Conservation (phyloP, 2,113 vertebrate species). For the Bubo scandiacus region DNA sequence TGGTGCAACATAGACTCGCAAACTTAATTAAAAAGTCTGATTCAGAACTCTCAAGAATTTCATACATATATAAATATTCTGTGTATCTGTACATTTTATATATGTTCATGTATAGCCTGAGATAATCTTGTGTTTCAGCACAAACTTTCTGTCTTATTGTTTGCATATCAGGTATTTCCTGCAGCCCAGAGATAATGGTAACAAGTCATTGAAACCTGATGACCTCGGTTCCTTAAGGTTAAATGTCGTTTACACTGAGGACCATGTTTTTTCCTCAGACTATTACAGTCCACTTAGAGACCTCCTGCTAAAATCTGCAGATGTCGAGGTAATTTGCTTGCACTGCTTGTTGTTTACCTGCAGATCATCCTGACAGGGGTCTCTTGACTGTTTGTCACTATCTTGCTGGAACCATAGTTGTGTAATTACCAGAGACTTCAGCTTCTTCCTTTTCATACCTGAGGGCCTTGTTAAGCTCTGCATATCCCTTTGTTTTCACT, state of each 20-base stretch:
- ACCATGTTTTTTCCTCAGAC: conserved; percentile 94
- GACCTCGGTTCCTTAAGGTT: conserved; percentile 93
- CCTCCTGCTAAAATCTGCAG: conserved; percentile 87
- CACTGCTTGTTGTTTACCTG: neutral
- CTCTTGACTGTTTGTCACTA: neutral
- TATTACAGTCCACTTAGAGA: conserved; percentile 91
- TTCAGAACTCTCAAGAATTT: neutral
- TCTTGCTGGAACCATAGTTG: neutral
- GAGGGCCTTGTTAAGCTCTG: neutral
- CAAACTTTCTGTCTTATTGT: neutral
- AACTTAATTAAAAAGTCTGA: neutral
- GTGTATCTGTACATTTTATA: neutral
- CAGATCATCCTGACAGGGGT: neutral
- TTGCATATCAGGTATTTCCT: conserved; percentile 90
- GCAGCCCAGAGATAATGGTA: conserved; percentile 92
- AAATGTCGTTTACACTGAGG: conserved; percentile 98
- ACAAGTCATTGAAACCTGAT: conserved; percentile 90
- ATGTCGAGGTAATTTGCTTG: conserved; percentile 81
- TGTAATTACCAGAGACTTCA: neutral
- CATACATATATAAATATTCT: neutral
- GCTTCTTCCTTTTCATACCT: neutral
- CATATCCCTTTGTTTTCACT: conserved; percentile 27
- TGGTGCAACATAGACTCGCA: neutral
- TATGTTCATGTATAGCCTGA: neutral
- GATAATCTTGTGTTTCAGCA: neutral